Evolutionary conservation across 2,797 vertebrate genomes (phyloP), one percentile per base, ranked within the genome.

Genomic region (Cossypha caffra): DNA sequence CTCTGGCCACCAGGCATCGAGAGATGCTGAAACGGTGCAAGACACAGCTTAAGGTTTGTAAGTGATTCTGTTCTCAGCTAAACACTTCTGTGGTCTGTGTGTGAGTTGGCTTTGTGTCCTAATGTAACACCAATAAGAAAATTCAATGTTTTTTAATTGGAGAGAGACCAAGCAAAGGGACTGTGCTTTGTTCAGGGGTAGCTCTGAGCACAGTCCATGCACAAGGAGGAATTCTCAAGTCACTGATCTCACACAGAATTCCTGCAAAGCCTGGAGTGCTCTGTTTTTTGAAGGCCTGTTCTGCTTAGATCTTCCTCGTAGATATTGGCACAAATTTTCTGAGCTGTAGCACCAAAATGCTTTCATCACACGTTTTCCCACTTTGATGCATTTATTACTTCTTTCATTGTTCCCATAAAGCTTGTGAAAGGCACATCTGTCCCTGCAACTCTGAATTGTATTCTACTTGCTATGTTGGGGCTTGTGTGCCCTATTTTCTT

Each of bases 11-110:
- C 55, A 98, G 99, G 96, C 99, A 99, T 97, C 98, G 99, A 55
- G 99, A 99, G 93, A 99, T 99, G 99, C 98, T 99, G 69, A 99
- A 99, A 86, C 99, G 99, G 77, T 99, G 99, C 98, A 99, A 99
- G 98, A 99, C 99, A 28, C 99, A 99, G 97, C 99, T 99, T 5
- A 99, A 99, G 99, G 99, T 99, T 47, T 85, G 98, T 96, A 31
- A 84, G 73, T 75, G n/a, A 18, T 62, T 67, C 20, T 26, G 68
- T 47, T 75, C 52, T 71, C 31, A 24, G 10, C 47, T 51, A 13
- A 62, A 38, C 7, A 11, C 66, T 13, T 31, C 7, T 63, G 67
- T 40, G 78, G 7, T 11, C n/a, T 25, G 2, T 18, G 17, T 26
- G 29, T 28, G 1, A 10, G 13, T 26, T 67, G 15, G 4, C 45